Evolutionary conservation across 1,140 invertebrate genomes (phyloP), one percentile per base, ranked within the genome.

Genomic region (Potamilus streckersoni): DNA sequence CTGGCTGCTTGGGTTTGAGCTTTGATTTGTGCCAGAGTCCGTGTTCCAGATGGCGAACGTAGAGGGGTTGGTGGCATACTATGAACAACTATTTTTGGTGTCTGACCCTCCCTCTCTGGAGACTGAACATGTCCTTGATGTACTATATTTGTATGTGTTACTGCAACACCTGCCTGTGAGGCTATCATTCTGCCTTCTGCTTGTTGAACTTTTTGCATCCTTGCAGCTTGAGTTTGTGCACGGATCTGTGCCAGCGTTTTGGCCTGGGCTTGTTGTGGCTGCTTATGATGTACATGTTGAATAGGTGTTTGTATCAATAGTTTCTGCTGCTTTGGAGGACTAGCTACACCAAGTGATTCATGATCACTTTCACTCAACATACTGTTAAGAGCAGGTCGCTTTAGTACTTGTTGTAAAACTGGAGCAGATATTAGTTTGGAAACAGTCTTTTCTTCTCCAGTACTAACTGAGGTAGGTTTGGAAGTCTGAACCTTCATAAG

Each of bases 11-110:
- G 83, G 59, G 86, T 84, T 75, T 85, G 87, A 58, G 84, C 84
- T 79, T 87, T 87, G 38, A 88, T 87, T 78, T 89, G 86, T 68
- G 88, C 88, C 20, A 88, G 81, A 23, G 87, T 88, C 69, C 86
- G 75, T 14, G 86, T 88, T 74, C 84, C 81, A 0, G 79, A 80
- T 79, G 58, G 70, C 2, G 66, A 69, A 63, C 56, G 56, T 13
- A 66, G 31, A 23, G 67, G n/a, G 19, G 73, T 63, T 60, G 78
- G 31, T 19, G 70, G 23, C n/a, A 72, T 71, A 72, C 61, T 66
- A 49, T 58, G 56, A 20, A 73, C 38, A 11, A 73, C 19, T 27
- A 69, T 62, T 49, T 65, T 76, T 56, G 56, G 12, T n/a, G 62
- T 58, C 38, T 64, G 27, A 27, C 60, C 19, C 57, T 66, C 69